Evolutionary conservation across 2,113 vertebrate species (phyloP).

Genomic region (Crocuta crocuta): DNA sequence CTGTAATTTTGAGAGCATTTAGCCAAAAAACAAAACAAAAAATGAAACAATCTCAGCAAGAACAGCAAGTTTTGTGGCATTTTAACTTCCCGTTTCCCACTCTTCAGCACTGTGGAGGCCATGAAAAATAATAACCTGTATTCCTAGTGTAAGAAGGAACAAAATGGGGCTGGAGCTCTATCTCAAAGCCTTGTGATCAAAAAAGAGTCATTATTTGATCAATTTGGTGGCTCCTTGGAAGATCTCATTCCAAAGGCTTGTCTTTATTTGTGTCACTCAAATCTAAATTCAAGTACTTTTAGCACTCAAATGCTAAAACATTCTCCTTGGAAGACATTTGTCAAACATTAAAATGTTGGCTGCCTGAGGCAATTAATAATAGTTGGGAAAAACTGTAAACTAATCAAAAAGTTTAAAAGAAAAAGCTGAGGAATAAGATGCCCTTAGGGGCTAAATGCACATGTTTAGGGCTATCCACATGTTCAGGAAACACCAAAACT

Average conservation of each 20-base stretch:
- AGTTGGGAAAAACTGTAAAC: neutral
- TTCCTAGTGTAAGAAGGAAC: neutral
- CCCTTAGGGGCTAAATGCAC: neutral
- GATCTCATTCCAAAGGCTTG: neutral
- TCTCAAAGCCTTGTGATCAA: neutral
- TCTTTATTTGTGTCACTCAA: neutral
- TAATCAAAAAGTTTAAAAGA: neutral
- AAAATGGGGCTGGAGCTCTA: neutral
- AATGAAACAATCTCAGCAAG: neutral
- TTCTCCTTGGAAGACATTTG: neutral
- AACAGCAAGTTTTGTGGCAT: neutral
- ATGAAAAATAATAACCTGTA: neutral
- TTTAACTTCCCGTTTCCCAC: neutral
- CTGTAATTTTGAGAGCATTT: neutral
- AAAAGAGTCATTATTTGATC: neutral
- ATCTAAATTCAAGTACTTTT: neutral
- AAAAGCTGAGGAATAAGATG: neutral
- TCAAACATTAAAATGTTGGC: neutral
- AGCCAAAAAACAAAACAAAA: neutral
- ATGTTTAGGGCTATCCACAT: neutral
- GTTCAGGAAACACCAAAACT: neutral
- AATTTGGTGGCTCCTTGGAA: neutral
- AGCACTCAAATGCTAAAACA: neutral
- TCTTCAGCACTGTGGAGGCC: neutral
- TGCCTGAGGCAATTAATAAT: neutral